Evolutionary conservation across 1,140 invertebrate genomes (phyloP).

Genomic region (Psix sp.): DNA sequence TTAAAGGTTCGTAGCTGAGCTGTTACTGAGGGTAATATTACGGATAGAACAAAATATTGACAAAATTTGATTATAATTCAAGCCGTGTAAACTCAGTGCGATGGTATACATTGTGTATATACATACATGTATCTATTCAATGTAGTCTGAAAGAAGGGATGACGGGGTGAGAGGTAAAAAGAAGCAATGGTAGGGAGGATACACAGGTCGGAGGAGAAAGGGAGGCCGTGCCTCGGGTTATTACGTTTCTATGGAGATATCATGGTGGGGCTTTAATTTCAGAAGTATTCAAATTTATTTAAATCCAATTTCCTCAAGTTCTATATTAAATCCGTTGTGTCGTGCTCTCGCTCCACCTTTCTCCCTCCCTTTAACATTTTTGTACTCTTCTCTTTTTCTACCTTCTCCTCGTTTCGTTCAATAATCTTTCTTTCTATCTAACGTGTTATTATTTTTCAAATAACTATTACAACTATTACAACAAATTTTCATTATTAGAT

Average conservation of each 20-base stretch:
- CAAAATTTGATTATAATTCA: conserved; percentile 58
- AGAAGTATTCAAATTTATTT: conserved; percentile 76
- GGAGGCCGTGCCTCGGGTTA: conserved; percentile 64
- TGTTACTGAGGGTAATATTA: no score
- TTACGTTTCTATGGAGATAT: conserved; percentile 74
- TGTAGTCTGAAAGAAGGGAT: conserved; percentile 56
- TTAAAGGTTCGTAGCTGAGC: no score
- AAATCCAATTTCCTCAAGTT: conserved; percentile 73
- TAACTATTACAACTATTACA: no score
- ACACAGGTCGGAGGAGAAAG: conserved; percentile 28
- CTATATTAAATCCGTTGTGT: conserved; percentile 67
- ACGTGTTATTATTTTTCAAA: conserved; percentile 34
- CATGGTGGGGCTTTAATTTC: conserved; percentile 74
- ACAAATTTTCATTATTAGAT: no score
- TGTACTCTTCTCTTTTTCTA: conserved; percentile 29
- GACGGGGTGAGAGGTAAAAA: conserved; percentile 49
- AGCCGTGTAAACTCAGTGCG: conserved; percentile 46
- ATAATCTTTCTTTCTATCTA: conserved; percentile 53
- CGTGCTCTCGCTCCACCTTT: conserved; percentile 57
- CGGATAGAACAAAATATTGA: conserved; percentile 51
- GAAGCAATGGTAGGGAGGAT: conserved; percentile 40
- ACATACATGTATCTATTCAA: conserved; percentile 52
- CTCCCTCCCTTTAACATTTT: conserved; percentile 41
- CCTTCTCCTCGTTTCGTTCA: conserved; percentile 34
- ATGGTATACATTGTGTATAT: conserved; percentile 45